A percentile compares a stretch with the other conserved stretches of the same genome.
phyloP scores from a whole-genome alignment of 1,140 invertebrate genomes.

The Drosophila guanche region DNA sequence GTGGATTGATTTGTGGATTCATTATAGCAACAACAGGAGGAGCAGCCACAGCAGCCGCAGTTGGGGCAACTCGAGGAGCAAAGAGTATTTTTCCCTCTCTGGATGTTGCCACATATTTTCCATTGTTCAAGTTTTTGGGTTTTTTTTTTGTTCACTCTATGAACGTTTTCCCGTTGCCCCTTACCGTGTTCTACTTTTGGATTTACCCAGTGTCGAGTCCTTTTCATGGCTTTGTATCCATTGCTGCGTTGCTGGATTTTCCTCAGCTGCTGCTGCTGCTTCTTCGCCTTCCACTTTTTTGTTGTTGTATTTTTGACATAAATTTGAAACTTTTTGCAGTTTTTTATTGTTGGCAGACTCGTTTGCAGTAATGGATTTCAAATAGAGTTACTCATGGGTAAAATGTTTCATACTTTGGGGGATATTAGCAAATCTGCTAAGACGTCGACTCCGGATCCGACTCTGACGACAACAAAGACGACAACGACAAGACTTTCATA shows the following conservation, averaged over 20 bases:
- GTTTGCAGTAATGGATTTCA: conserved; percentile 81
- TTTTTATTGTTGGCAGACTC: conserved; percentile 79
- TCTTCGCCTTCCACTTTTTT: conserved; percentile 17
- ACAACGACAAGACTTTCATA: conserved; percentile 19
- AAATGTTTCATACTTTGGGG: conserved; percentile 79
- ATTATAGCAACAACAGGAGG: conserved; percentile 27
- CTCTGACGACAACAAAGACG: conserved; percentile 10
- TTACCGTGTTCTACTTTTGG: conserved; percentile 64
- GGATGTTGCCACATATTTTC: conserved; percentile 62
- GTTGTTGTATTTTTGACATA: conserved; percentile 64
- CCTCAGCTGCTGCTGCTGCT: neutral
- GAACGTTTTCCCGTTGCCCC: conserved; percentile 15
- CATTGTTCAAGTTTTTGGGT: conserved; percentile 70
- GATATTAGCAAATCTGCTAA: conserved; percentile 75
- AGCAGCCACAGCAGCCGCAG: neutral
- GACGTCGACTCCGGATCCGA: conserved; percentile 29
- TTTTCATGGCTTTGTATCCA: conserved; percentile 65
- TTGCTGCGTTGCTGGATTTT: conserved; percentile 6
- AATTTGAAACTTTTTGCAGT: conserved; percentile 79
- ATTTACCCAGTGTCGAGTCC: conserved; percentile 64
- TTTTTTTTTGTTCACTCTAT: conserved; percentile 12
- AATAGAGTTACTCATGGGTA: conserved; percentile 82
- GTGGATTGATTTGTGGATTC: conserved; percentile 37
- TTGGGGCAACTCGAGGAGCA: neutral
- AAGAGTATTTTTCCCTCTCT: conserved; percentile 38